A percentile compares a stretch with the other conserved stretches of the same genome.
Evolutionary conservation across 2,797 vertebrate genomes (phyloP).

Genomic region (Periophthalmus magnuspinnatus): DNA sequence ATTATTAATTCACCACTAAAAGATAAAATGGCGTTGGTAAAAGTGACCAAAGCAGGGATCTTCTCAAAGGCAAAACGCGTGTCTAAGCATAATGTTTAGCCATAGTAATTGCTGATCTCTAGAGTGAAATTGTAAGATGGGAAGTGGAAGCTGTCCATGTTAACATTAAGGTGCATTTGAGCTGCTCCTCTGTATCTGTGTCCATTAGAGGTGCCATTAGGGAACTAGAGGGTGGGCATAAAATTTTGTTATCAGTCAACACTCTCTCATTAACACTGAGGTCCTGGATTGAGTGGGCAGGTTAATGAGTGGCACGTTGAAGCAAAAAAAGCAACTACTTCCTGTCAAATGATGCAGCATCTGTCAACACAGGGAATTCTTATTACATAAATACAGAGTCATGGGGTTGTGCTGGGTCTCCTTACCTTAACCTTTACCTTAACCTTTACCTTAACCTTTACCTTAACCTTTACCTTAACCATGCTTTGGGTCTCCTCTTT

Average conservation of each 20-base stretch:
- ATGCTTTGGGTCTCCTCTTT: no score
- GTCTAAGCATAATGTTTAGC: not conserved
- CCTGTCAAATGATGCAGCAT: constrained; percentile 61
- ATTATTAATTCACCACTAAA: not conserved
- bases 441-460: not conserved
- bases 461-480: no score
- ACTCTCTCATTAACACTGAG: constrained; percentile 59
- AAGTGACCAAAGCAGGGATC: not conserved
- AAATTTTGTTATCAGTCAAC: constrained; percentile 38
- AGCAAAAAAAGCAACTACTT: constrained; percentile 48
- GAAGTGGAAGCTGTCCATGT: not conserved
- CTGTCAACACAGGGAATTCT: constrained; percentile 26
- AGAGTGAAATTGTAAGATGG: not conserved
- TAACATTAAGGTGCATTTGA: constrained; percentile 7
- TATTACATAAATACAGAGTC: constrained; percentile 13
- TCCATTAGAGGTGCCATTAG: constrained; percentile 20
- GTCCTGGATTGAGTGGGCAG: constrained; percentile 67
- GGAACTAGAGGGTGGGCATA: not conserved
- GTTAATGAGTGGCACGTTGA: constrained; percentile 65
- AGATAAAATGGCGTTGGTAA: not conserved
- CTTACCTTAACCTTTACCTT: not conserved
- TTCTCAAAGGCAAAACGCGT: not conserved
- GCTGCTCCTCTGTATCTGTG: not conserved
- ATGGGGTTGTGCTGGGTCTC: constrained; percentile 5
- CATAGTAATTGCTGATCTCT: constrained; percentile 6